Evolutionary conservation across 2,888 invertebrate genomes (phyloP).

Genomic region (Cheilosia urbana): DNA sequence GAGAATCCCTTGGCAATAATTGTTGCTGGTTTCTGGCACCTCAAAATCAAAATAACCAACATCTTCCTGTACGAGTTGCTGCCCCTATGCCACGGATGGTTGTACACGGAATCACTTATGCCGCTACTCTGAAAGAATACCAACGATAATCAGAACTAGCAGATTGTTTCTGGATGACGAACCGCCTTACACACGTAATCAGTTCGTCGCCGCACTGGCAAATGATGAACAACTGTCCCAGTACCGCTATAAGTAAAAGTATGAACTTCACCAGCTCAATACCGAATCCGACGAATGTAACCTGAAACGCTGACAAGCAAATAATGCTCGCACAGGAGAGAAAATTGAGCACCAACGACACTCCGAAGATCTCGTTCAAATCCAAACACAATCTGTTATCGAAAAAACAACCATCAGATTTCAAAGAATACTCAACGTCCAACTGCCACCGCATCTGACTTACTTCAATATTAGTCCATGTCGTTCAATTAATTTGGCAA

Average conservation of each 20-base stretch:
- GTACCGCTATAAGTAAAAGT: conserved; percentile 23
- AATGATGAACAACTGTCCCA: conserved; percentile 76
- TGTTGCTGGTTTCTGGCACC: background rate
- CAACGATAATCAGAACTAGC: background rate
- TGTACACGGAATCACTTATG: background rate
- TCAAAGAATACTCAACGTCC: no score
- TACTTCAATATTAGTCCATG: conserved; percentile 76
- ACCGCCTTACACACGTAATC: background rate
- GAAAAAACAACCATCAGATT: no score
- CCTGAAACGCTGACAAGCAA: conserved; percentile 75
- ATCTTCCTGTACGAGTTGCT: background rate
- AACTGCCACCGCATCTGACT: no score
- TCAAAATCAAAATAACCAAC: conserved; percentile 3
- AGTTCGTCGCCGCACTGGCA: conserved; percentile 40
- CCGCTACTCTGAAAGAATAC: background rate
- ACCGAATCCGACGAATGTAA: conserved; percentile 74
- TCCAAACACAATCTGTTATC: conserved; percentile 51
- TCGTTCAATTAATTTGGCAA: conserved; percentile 72
- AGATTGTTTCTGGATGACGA: background rate
- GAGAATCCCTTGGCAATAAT: background rate
- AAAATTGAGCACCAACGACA: conserved; percentile 70
- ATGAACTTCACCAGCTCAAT: conserved; percentile 71
- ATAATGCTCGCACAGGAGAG: conserved; percentile 73
- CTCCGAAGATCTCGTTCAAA: conserved; percentile 75
- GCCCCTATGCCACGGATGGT: background rate